Base-by-base conservation (phyloP, 2,888 invertebrate species). In the Galerucella calmariensis region DNA sequence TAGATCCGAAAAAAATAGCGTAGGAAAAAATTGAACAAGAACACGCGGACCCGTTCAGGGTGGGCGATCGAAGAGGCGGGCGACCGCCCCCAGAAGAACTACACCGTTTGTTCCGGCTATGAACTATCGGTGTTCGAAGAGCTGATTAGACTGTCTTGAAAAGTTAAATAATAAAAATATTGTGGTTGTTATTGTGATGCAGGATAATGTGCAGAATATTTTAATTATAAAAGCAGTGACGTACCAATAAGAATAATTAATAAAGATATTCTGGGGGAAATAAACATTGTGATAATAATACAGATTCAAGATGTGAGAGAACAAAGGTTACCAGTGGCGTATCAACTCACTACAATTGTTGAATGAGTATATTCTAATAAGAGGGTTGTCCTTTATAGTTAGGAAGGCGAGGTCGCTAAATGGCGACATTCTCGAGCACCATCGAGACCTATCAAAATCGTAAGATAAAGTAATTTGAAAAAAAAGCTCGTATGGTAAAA, bases 31-130 rank as follows among this genome's bases (percentile, higher is more conserved):
- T 46, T 44, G 24, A 65, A 44, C 63, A 65, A 65, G 61, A 46
- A 65, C 63, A 41, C 41, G 59, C 58, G 53, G 68, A 44, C 20
- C 12, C 66, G 72, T 62, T 56, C 56, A 67, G 66, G 56, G 53
- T 59, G 53, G 44, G 12, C 27, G 16, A 24, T 27, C 20, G 71
- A 63, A 71, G 71, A 71, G 71, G 72, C 72, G 72, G 66, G 11
- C 24, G 35, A 59, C 72, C 72, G 66, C 72, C 66, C 59, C 66
- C 72, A 24, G 71, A 65, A 65, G 63, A 71, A 65, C 56, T 27
- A 46, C 63, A 44, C 63, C n/a, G 44, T 46, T 27, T 44, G 63
- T 65, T 65, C 63, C 63, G 63, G 44, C 63, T 65, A 46, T 65
- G 63, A 65, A 16, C 62, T 56, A 65, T 44, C 69, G 41, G 16